phyloP scores from a whole-genome alignment of 2,113 vertebrate species.

The Monopterus albus region DNA sequence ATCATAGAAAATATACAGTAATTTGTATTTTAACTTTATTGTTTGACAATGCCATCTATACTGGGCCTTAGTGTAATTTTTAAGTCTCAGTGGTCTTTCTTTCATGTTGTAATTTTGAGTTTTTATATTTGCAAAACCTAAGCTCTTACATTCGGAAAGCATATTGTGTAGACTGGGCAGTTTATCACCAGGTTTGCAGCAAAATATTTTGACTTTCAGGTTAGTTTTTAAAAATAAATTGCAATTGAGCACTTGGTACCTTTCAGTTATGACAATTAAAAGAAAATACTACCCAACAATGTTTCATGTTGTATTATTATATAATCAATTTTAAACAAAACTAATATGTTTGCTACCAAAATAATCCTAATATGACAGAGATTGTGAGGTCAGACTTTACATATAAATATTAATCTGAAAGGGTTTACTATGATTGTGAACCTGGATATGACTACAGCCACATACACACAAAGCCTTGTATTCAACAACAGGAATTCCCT shows the following conservation, averaged over 20 bases:
- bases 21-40: background rate
- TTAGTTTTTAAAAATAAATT: constrained; percentile 16
- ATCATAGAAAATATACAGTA: background rate
- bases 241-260: background rate
- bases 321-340: too few relatives aligned
- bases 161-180: background rate
- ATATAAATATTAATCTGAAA: background rate
- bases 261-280: too few relatives aligned
- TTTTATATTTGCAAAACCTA: too few relatives aligned
- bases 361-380: background rate
- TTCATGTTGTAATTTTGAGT: background rate
- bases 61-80: too few relatives aligned
- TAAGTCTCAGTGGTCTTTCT: too few relatives aligned
- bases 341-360: background rate
- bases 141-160: too few relatives aligned
- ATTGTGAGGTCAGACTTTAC: background rate
- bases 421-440: background rate
- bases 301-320: too few relatives aligned
- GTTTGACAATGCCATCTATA: background rate
- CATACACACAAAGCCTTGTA: background rate
- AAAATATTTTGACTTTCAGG: background rate
- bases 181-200: background rate
- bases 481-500: background rate
- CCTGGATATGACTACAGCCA: background rate
- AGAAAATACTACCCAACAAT: too few relatives aligned